Percentiles rank a stretch among this genome's conserved stretches.
These are phyloP conservation scores for Monarcha castaneiventris DNA, from an alignment of 2,113 vertebrate species.

Conservation along the genomic window DNA sequence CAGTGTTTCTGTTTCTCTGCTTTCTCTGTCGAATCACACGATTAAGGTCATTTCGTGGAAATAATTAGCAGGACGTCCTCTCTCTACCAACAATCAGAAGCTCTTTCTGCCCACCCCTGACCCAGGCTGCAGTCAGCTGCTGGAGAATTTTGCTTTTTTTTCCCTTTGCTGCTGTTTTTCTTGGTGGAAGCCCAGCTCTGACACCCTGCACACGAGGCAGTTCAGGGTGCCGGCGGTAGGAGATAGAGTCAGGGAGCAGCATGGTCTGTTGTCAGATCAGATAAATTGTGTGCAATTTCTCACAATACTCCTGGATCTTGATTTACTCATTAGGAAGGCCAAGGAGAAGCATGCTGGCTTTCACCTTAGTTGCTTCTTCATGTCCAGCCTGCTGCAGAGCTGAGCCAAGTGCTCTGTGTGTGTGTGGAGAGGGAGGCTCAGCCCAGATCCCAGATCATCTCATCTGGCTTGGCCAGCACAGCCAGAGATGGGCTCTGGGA, in stretches of 20 bases:
- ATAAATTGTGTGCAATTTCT: neutral
- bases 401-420: neutral
- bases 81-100: neutral
- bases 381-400: neutral
- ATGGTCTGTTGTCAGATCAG: neutral
- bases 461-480: neutral
- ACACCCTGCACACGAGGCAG: neutral
- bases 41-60: neutral
- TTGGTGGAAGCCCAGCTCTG: accelerated
- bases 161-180: neutral
- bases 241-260: neutral
- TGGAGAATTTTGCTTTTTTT: neutral
- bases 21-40: neutral
- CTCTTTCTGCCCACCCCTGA: neutral
- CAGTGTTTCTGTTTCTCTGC: neutral
- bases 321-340: neutral
- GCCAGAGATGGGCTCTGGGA: neutral
- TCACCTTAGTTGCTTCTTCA: neutral
- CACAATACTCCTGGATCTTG: neutral
- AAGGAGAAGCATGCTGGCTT: neutral
- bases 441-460: neutral
- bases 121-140: neutral
- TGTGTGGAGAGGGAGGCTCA: neutral
- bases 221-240: neutral
- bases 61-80: neutral